Evolutionary conservation across 2,113 vertebrate species (phyloP).

Genomic region (Craseonycteris thonglongyai): DNA sequence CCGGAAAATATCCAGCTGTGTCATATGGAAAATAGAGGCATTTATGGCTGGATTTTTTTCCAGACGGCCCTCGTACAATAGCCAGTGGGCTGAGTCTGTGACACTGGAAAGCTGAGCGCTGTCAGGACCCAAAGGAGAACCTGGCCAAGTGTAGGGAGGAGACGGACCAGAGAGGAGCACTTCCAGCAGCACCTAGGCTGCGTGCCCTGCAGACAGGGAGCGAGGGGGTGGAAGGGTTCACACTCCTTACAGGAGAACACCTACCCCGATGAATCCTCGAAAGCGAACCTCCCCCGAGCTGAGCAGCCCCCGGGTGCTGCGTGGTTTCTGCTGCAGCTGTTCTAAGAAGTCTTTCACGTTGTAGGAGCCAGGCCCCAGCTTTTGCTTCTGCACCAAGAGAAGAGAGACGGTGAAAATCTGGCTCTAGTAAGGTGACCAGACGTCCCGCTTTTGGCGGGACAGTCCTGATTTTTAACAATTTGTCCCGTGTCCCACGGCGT

Average conservation of each 20-base stretch:
- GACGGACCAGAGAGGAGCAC: fast-evolving
- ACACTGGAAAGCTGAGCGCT: neutral
- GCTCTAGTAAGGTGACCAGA: too few species aligned
- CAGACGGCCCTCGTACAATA: too few species aligned
- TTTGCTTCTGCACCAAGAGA: constrained; percentile 64
- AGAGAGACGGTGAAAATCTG: neutral
- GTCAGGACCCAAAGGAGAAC: neutral
- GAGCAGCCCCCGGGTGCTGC: constrained; percentile 76
- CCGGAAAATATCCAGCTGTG: too few species aligned
- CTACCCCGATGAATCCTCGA: constrained; percentile 65
- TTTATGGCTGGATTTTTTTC: too few species aligned
- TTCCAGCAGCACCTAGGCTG: neutral
- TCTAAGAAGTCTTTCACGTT: constrained; percentile 76
- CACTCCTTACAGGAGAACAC: neutral
- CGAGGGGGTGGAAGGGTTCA: neutral
- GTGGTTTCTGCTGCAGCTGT: constrained; percentile 64
- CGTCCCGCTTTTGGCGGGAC: too few species aligned
- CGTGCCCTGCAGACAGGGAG: neutral
- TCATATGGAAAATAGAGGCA: too few species aligned
- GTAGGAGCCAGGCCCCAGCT: constrained; percentile 78
- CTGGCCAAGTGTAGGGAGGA: neutral
- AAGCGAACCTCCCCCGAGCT: constrained; percentile 76
- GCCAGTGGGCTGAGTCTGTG: neutral
- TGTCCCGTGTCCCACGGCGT: too few species aligned
- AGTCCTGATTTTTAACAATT: too few species aligned